Evolutionary conservation across 2,888 invertebrate genomes (phyloP).

Genomic region (Kryphioiulus occultus): DNA sequence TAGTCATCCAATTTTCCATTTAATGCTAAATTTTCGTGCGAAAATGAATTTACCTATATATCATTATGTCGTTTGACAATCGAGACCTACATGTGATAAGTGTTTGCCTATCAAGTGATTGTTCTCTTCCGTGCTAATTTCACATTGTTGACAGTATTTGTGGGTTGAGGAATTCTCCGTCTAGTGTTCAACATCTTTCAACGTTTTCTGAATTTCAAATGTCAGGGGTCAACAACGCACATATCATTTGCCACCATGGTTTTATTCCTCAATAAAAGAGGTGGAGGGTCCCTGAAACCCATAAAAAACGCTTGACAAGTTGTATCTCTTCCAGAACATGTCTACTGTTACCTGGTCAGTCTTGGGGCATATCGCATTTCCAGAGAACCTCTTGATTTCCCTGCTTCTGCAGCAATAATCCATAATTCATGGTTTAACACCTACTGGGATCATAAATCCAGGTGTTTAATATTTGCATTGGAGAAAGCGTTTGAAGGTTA

Average conservation of each 20-base stretch:
- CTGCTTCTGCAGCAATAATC: background rate
- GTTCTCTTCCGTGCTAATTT: background rate
- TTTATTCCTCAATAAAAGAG: background rate
- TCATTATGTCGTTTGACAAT: background rate
- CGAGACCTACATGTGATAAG: background rate
- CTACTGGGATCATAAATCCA: background rate
- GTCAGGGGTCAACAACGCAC: background rate
- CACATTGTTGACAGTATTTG: background rate
- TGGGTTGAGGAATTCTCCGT: background rate
- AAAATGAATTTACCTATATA: background rate
- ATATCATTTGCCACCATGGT: background rate
- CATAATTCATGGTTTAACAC: background rate
- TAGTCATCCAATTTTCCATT: background rate
- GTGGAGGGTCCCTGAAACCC: background rate
- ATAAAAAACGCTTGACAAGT: background rate
- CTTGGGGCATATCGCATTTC: background rate
- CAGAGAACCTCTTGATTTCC: background rate
- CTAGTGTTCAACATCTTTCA: background rate
- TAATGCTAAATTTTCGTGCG: background rate
- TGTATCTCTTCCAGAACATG: background rate
- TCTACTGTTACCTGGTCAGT: background rate
- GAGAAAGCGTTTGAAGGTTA: background rate
- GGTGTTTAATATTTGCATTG: slow-evolving; percentile 1
- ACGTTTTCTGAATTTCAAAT: background rate
- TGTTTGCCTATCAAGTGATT: background rate